phyloP scores from a whole-genome alignment of 2,113 vertebrate genomes.

The Ovibos moschatus region DNA sequence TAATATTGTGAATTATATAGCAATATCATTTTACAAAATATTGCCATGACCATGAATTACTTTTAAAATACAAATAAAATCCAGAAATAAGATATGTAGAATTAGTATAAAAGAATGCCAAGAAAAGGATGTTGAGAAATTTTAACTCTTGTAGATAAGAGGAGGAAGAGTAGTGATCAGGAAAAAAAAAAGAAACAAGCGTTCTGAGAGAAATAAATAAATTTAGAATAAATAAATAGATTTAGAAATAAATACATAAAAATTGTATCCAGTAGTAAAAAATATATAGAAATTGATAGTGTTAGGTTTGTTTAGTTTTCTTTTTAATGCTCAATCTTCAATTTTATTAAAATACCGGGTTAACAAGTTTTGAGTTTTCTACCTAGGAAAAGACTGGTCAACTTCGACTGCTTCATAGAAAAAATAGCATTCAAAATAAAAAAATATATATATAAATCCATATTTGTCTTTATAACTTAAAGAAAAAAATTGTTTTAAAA shows the following conservation, averaged over 20 bases:
- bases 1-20: background rate
- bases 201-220: background rate
- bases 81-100: background rate
- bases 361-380: slow-evolving; percentile 46
- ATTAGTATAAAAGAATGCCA: background rate
- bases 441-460: slow-evolving; percentile 38
- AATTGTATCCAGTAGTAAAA: background rate
- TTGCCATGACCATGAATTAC: background rate
- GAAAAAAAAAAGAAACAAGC: background rate
- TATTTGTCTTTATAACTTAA: slow-evolving; percentile 3
- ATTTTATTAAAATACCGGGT: slow-evolving; percentile 65
- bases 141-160: background rate
- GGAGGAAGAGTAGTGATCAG: background rate
- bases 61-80: background rate
- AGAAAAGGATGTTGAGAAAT: background rate
- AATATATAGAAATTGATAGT: background rate
- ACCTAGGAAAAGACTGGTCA: slow-evolving; percentile 58
- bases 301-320: background rate
- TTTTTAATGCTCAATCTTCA: background rate
- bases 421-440: slow-evolving; percentile 52
- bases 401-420: slow-evolving; percentile 52
- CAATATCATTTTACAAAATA: background rate
- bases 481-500: slow-evolving; percentile 44
- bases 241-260: background rate
- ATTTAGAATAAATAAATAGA: background rate